Percentiles rank a stretch among this genome's conserved stretches.
Conservation (phyloP, 2,113 vertebrate genomes). For the Albula glossodonta region DNA sequence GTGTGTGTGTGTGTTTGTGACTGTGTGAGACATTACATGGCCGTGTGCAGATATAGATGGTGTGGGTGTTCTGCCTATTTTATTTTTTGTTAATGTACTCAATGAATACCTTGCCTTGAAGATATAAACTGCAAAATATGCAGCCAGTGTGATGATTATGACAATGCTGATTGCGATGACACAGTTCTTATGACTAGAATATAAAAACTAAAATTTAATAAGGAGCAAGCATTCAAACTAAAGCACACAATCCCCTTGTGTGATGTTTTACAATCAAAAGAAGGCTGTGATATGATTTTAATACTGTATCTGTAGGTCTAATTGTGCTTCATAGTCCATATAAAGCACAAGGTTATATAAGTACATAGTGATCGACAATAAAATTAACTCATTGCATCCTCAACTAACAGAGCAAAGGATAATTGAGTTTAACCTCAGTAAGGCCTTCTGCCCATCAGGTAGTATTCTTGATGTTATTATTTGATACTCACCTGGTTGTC, state of each 20-base stretch:
- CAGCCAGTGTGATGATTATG: constrained; percentile 47
- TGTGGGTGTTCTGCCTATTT: constrained; percentile 47
- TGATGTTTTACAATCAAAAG: constrained; percentile 5
- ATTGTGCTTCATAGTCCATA: background rate
- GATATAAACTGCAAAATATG: constrained; percentile 59
- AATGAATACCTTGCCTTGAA: constrained; percentile 68
- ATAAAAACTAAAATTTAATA: background rate
- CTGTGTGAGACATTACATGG: constrained; percentile 2
- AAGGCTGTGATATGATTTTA: constrained; percentile 44
- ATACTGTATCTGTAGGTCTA: background rate
- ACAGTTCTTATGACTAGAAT: constrained; percentile 21
- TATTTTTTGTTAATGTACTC: constrained; percentile 55
- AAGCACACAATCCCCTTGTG: constrained; percentile 5
- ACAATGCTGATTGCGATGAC: constrained; percentile 34
- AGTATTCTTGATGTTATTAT: background rate
- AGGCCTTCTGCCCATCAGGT: constrained; percentile 43
- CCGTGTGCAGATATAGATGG: constrained; percentile 7
- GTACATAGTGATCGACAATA: background rate
- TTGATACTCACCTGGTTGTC: constrained; percentile 29
- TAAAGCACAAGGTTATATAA: background rate
- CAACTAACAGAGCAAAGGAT: constrained; percentile 2
- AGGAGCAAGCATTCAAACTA: constrained; percentile 2
- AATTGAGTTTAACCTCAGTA: constrained; percentile 40
- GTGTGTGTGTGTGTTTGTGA: background rate
- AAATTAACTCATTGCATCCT: constrained; percentile 21